Conservation (phyloP, 2,888 invertebrate species). For the Drosophila buzzatii region DNA sequence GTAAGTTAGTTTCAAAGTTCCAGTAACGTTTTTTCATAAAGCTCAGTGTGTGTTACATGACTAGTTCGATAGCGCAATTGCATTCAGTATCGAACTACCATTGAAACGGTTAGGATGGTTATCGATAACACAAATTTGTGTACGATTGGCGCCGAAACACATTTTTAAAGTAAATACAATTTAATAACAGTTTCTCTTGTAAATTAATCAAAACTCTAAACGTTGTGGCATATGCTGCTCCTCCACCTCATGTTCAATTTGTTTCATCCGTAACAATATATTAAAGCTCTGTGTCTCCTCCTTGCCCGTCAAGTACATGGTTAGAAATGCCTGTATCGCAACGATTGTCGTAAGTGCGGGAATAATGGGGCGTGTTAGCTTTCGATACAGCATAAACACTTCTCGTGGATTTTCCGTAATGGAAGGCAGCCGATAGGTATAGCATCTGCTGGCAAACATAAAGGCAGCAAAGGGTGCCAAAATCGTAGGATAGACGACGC, state of each 20-base stretch:
- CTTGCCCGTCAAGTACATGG: constrained; percentile 88
- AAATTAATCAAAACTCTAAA: constrained; percentile 44
- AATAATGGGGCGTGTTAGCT: constrained; percentile 87
- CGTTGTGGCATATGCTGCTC: constrained; percentile 52
- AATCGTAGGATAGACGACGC: constrained; percentile 88
- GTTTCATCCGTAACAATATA: constrained; percentile 74
- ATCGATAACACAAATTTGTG: not conserved
- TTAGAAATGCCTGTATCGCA: constrained; percentile 86
- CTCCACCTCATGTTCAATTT: constrained; percentile 76
- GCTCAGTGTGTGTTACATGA: too few relatives aligned
- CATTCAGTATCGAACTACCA: not conserved
- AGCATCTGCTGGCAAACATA: constrained; percentile 88
- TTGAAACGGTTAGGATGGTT: not conserved
- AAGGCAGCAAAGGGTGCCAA: constrained; percentile 88
- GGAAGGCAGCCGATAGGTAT: constrained; percentile 88
- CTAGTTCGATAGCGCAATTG: constrained; percentile 1
- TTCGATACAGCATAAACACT: constrained; percentile 86
- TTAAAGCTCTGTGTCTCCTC: constrained; percentile 86
- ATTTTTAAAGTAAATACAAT: not conserved
- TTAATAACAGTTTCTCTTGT: not conserved
- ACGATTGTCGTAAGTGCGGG: constrained; percentile 86
- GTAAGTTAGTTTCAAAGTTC: not conserved
- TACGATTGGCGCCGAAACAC: constrained; percentile 8
- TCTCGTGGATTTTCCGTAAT: constrained; percentile 87
- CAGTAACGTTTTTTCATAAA: too few relatives aligned